Evolutionary conservation across 1,140 invertebrate species (phyloP).

Genomic region (Temnothorax longispinosus): DNA sequence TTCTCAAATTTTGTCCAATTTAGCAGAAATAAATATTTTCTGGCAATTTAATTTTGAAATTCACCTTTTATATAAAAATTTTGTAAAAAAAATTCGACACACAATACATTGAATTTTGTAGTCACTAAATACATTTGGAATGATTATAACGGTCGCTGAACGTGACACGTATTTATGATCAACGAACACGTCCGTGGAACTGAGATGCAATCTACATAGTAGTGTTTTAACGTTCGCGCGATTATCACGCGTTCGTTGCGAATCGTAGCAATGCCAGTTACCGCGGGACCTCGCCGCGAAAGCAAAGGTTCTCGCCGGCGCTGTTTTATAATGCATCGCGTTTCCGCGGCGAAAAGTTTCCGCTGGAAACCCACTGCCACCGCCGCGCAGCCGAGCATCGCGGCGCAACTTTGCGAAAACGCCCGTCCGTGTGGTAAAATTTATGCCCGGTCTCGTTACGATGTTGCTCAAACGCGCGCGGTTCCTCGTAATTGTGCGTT

Average conservation of each 20-base stretch:
- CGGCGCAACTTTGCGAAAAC: conserved; percentile 54
- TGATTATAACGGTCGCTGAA: background rate
- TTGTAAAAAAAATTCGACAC: background rate
- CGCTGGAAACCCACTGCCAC: conserved; percentile 46
- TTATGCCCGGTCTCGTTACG: conserved; percentile 57
- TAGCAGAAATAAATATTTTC: background rate
- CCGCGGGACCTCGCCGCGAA: conserved; percentile 43
- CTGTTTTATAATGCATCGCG: conserved; percentile 61
- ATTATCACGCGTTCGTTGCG: conserved; percentile 38
- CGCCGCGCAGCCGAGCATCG: conserved; percentile 29
- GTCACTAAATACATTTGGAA: background rate
- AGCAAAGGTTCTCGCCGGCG: conserved; percentile 51
- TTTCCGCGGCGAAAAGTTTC: conserved; percentile 59
- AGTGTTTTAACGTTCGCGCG: conserved; percentile 12
- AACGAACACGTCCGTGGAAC: background rate
- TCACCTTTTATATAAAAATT: background rate
- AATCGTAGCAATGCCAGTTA: conserved; percentile 25
- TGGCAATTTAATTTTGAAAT: background rate
- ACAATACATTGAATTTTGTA: background rate
- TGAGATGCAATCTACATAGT: background rate
- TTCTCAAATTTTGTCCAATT: background rate
- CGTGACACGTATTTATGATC: background rate
- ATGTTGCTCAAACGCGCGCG: conserved; percentile 58
- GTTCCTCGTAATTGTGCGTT: conserved; percentile 59
- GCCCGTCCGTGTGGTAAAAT: conserved; percentile 57